Evolutionary conservation across 2,888 invertebrate genomes (phyloP), one percentile per base, ranked within the genome.

Genomic region (Epinotia demarniana): DNA sequence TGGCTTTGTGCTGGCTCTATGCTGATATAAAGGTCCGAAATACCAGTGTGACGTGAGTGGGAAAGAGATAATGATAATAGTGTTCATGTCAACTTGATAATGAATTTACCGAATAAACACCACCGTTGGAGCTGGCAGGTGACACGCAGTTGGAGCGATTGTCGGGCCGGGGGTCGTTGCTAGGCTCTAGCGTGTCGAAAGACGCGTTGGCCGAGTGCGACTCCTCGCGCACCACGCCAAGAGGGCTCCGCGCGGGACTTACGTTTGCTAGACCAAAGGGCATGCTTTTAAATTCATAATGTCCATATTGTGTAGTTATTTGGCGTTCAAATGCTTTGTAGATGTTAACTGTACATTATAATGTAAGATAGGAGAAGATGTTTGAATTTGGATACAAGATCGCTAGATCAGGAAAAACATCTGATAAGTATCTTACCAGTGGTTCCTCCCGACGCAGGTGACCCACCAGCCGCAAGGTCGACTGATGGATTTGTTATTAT

Each of bases 61-160:
- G 33, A 39, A 39, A 9, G 39, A 39, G 9, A 39, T 39, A 39
- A 33, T 33, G n/a, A 16, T 49, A 53, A 53, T 3, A 53, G n/a
- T n/a, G 6, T 53, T 6, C 6, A 53, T n/a, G n/a, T 4, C 53
- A 53, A 6, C 16, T 12, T 19, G 12, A 43, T 49, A n/a, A n/a
- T 33, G 18, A 39, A 93, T 96, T 95, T 92, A 98, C 98, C 82
- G 97, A 96, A 86, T 98, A 98, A 53, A 98, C 96, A 1, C 98
- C 98, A 0, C 98, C 98, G 87, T 98, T 97, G n/a, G 98, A 98
- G 83, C 98, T 98, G 13, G 97, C 98, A 0, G 98, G 98, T 0
- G 98, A 98, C 6, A 96, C 97, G 82, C 98, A 97, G 53, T 95
- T 95, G 0, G 96, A 96, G 60, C 96, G 87, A 6, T 85, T 87